phyloP scores from a whole-genome alignment of 2,113 vertebrate species.

The Damaliscus lunatus region DNA sequence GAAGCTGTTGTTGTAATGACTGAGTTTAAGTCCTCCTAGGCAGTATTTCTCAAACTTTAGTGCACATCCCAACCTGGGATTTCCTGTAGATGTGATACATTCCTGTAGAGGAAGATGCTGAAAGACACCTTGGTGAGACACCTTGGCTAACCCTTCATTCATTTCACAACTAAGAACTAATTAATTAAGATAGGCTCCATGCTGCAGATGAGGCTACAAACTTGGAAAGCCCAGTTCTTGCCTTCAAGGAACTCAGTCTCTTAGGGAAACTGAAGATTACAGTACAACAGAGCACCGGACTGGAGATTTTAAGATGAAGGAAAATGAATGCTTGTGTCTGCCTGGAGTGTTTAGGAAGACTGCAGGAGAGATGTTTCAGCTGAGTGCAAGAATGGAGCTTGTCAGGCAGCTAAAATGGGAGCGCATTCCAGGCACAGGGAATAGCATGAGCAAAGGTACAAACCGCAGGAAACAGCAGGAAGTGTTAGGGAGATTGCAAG shows the following conservation, averaged over 20 bases:
- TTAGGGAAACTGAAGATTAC: background rate
- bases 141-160: background rate
- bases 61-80: background rate
- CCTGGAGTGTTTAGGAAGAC: background rate
- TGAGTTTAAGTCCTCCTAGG: background rate
- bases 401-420: background rate
- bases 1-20: background rate
- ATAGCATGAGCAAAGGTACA: background rate
- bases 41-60: background rate
- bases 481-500: background rate
- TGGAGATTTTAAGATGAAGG: background rate
- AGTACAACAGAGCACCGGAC: background rate
- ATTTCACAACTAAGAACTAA: background rate
- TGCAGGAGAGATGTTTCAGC: background rate
- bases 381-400: background rate
- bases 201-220: background rate
- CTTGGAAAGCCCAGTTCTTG: slow-evolving; percentile 5
- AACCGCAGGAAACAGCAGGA: background rate
- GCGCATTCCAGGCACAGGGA: slow-evolving; percentile 3
- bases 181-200: background rate
- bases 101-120: background rate
- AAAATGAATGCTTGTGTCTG: background rate
- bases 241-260: background rate
- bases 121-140: background rate
- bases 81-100: background rate